Evolutionary conservation across 2,797 vertebrate species (phyloP).

Genomic region (Coregonus suidteri): DNA sequence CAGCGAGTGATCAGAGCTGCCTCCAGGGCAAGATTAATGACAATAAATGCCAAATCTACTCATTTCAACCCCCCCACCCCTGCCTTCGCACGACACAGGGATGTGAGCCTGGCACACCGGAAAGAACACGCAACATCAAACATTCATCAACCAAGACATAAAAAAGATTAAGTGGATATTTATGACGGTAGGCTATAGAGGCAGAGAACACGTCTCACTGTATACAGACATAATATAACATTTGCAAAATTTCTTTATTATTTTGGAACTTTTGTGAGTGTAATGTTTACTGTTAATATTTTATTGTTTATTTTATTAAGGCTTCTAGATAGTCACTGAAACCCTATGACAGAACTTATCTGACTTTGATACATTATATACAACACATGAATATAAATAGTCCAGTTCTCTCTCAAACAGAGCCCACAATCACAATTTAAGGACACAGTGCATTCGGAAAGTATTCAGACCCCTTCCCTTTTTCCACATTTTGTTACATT

Average conservation of each 20-base stretch:
- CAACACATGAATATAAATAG: neutral
- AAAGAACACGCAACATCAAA: conserved; percentile 58
- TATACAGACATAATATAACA: neutral
- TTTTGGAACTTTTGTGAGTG: too few relatives aligned
- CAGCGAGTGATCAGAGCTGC: too few relatives aligned
- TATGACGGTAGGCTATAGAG: conserved; percentile 26
- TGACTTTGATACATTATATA: neutral
- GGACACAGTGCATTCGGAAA: neutral
- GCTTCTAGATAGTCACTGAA: conserved; percentile 2
- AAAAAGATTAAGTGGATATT: conserved; percentile 46
- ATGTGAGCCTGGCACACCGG: conserved; percentile 11
- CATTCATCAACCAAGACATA: conserved; percentile 61
- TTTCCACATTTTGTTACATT: too few relatives aligned
- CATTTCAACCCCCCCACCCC: neutral
- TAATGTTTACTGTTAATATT: too few relatives aligned
- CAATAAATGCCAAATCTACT: too few relatives aligned
- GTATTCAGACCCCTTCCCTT: too few relatives aligned
- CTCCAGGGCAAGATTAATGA: too few relatives aligned
- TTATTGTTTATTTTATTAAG: neutral
- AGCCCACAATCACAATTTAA: neutral
- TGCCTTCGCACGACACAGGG: conserved; percentile 33
- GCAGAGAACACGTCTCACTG: conserved; percentile 19
- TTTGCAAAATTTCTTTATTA: neutral
- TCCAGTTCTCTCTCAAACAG: neutral
- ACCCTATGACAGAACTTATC: neutral